Base-by-base conservation (phyloP, 2,888 invertebrate species). In the Deroplatys truncata region DNA sequence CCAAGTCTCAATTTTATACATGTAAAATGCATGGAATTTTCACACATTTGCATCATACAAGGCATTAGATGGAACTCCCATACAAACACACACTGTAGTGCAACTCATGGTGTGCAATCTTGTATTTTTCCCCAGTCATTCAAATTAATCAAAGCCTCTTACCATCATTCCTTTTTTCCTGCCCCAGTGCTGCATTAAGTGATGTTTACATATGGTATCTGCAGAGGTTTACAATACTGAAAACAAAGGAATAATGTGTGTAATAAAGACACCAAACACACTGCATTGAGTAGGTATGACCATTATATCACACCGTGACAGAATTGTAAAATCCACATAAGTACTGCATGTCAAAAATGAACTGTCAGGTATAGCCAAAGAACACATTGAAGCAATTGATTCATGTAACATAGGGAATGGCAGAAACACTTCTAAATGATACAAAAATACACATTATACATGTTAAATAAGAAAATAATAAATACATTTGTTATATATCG, bases 111-210 rank as follows among this genome's bases (percentile, higher is more conserved):
- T 4, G 56, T 20, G 56, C 20, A 72, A 43, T 43, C 20, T 72
- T 72, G 25, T 20, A 16, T 20, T 20, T 72, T 72, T 72, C 56
- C 56, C 15, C 20, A 72, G 56, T 72, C 20, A 72, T 4, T n/a
- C 20, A 72, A 72, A 72, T 20, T 72, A 72, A 72, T 72, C 56
- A 20, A 72, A 20, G 25, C 56, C 88, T 83, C 91, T 91, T 88
- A 91, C 91, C 92, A 92, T 91, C 90, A 91, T 91, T 90, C 91
- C 91, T 89, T 91, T 91, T 90, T 91, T 91, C 90, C 90, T 91
- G 89, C 88, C 87, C 91, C 91, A 91, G 85, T 90, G 91, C 89
- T 91, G 91, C 91, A 91, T 91, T 91, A 91, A 91, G 91, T 88
- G 88, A 88, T 89, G 20, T 31, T 86, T 82, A 86, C 86, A 86